Evolutionary conservation across 2,888 invertebrate genomes (phyloP), one percentile per base, ranked within the genome.

Genomic region (Synergus gifuensis): DNA sequence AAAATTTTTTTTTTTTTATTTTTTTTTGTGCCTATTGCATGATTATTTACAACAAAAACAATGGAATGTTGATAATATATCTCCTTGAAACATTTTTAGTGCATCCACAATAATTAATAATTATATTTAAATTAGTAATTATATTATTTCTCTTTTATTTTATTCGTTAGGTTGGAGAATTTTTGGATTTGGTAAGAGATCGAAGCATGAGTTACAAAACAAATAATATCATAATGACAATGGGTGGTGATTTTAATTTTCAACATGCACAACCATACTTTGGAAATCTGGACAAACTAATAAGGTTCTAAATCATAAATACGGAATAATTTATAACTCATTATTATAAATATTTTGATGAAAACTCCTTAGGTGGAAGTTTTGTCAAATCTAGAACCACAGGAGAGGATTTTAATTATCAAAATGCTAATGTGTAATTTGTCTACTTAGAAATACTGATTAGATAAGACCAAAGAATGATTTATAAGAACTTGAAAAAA

Each of bases 171-270:
- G 89, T 92, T 44, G 86, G 86, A 76, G 83, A 87, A 0, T 96
- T 96, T 89, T 87, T 95, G 83, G 89, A 92, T 11, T 95, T 94
- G 88, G 93, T 94, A n/a, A 88, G 89, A 49, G 88, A 88, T 0
- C 95, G 96, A 93, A 93, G 95, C 0, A 87, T 89, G 16, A 89
- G 91, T 76, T 97, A 95, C 90, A 92, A 93, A 49, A 95, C 96
- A 1, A 95, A 96, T 86, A 96, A 98, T 89, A 93, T 97, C 0
- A 94, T 97, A 78, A 91, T 98, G 79, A 97, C 98, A 0, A 98
- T 98, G 98, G 98, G 98, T 0, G 96, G 96, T 44, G 98, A 98
- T 92, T 98, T 98, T 90, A 96, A 96, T 11, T 98, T 97, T 90
- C 96, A 96, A 89, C 95, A 96, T 87, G 98, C 98, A 0, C 93